Evolutionary conservation across 2,797 vertebrate species (phyloP).

Genomic region (Mallotus villosus): DNA sequence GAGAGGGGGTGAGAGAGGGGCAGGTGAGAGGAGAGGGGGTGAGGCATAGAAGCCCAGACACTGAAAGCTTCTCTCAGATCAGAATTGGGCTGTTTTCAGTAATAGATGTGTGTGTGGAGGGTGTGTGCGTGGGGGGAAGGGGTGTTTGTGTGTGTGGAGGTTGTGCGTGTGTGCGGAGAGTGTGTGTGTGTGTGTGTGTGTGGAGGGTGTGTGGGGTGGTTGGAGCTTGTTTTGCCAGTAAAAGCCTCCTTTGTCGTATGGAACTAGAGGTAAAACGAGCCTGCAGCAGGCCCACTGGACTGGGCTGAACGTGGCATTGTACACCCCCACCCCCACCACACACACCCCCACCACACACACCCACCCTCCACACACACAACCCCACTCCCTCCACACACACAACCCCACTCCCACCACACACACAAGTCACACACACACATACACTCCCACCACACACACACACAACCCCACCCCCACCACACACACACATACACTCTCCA

Average conservation of each 20-base stretch:
- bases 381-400: background rate
- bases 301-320: slow-evolving; percentile 43
- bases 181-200: background rate
- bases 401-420: background rate
- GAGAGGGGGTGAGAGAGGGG: background rate
- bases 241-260: slow-evolving; percentile 51
- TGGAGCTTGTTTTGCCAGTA: slow-evolving; percentile 34
- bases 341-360: background rate
- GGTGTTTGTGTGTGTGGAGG: slow-evolving; percentile 23
- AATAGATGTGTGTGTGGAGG: slow-evolving; percentile 15
- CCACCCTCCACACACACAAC: background rate
- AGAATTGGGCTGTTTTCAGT: slow-evolving; percentile 17
- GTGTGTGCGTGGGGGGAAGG: too few relatives aligned
- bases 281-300: slow-evolving; percentile 33
- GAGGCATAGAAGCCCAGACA: background rate
- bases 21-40: background rate
- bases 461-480: background rate
- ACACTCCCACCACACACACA: too few relatives aligned
- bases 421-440: too few relatives aligned
- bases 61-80: background rate
- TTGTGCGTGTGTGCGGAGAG: too few relatives aligned
- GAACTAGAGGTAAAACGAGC: slow-evolving; percentile 54
- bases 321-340: background rate
- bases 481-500: background rate
- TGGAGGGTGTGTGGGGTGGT: slow-evolving; percentile 9